Percentiles rank a stretch among this genome's conserved stretches.
Evolutionary conservation across 2,113 vertebrate genomes (phyloP).

Genomic region (Antennarius striatus): DNA sequence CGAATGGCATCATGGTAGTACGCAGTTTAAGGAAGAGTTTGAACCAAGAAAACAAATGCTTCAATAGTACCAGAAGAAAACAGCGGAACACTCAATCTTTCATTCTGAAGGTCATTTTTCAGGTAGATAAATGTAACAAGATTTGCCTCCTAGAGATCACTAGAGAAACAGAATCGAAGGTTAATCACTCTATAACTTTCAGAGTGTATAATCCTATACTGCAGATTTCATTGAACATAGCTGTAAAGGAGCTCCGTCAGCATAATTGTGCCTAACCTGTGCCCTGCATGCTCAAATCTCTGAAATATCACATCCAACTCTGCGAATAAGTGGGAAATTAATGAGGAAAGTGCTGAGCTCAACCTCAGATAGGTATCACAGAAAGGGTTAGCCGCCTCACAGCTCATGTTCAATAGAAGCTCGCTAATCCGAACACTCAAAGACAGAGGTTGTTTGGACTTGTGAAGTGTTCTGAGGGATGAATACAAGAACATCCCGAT

Average conservation of each 20-base stretch:
- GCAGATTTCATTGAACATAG: conserved; percentile 61
- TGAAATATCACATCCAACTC: conserved; percentile 76
- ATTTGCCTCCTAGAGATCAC: conserved; percentile 59
- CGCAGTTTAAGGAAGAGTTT: conserved; percentile 45
- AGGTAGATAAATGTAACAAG: conserved; percentile 42
- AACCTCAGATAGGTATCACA: conserved; percentile 65
- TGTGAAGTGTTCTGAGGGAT: conserved; percentile 47
- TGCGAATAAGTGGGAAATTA: conserved; percentile 75
- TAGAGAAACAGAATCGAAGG: conserved; percentile 62
- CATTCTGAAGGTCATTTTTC: conserved; percentile 69
- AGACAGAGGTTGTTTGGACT: conserved; percentile 55
- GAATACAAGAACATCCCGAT: conserved; percentile 35
- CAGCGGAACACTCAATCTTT: conserved; percentile 40
- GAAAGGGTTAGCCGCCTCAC: conserved; percentile 62
- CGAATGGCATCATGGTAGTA: neutral
- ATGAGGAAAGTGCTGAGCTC: conserved; percentile 76
- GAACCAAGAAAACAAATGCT: conserved; percentile 53
- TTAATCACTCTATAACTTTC: conserved; percentile 76
- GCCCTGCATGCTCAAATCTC: conserved; percentile 69
- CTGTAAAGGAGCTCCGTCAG: conserved; percentile 67
- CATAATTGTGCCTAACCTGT: conserved; percentile 75
- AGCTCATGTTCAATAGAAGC: conserved; percentile 54
- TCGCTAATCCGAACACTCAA: conserved; percentile 52
- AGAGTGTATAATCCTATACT: conserved; percentile 68
- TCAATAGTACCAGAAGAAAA: conserved; percentile 33